phyloP scores from a whole-genome alignment of 53 echinoderm and acorn worm species.

The Paelopatides confundens region DNA sequence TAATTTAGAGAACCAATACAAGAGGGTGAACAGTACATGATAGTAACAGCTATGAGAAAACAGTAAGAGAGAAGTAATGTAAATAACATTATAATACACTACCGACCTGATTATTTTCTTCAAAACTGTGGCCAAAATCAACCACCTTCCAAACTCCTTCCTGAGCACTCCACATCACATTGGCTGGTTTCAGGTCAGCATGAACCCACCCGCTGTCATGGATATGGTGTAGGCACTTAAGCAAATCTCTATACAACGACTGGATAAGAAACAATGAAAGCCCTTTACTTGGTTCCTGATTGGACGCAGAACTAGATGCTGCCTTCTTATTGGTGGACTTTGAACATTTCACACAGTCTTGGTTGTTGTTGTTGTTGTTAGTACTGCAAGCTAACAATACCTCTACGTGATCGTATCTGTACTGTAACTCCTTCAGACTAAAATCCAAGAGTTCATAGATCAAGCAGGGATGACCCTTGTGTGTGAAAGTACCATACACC shows the following conservation, averaged over 20 bases:
- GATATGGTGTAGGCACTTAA: constrained; percentile 78
- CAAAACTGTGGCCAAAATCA: constrained; percentile 93
- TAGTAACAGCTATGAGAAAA: no score
- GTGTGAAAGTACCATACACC: constrained; percentile 81
- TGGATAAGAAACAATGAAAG: constrained; percentile 86
- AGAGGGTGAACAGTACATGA: no score
- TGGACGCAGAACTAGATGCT: constrained; percentile 37
- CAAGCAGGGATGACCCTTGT: constrained; percentile 88
- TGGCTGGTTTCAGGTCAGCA: constrained; percentile 93
- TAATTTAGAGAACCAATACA: no score
- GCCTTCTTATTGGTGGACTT: constrained; percentile 52
- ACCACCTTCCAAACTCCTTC: constrained; percentile 91
- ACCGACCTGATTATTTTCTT: constrained; percentile 77
- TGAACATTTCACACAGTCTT: not conserved
- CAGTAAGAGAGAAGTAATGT: no score
- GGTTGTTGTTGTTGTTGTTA: constrained; percentile 47
- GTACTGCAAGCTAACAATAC: constrained; percentile 10
- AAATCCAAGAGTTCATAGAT: constrained; percentile 88
- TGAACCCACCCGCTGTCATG: constrained; percentile 87
- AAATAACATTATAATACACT: no score
- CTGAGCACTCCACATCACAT: constrained; percentile 91
- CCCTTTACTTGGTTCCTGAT: constrained; percentile 63
- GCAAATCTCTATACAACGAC: constrained; percentile 69
- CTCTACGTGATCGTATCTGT: constrained; percentile 34
- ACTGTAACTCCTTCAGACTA: constrained; percentile 81